Percentiles rank a stretch among this genome's conserved stretches.
Evolutionary conservation across 1,140 invertebrate genomes (phyloP).

Genomic region (Chironomus striatipennis): DNA sequence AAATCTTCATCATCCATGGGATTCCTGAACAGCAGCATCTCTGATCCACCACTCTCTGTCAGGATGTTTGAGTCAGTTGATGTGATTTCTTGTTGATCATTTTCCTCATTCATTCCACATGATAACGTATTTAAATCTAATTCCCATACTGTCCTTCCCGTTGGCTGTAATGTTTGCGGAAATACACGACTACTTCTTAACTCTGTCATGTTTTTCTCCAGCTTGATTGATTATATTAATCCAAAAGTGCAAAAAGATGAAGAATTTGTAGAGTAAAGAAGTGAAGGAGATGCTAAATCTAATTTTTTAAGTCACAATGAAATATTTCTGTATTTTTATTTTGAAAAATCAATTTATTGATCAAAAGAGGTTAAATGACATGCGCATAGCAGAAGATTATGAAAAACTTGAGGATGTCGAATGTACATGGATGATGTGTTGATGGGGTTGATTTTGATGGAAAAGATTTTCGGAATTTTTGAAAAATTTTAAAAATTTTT

Average conservation of each 20-base stretch:
- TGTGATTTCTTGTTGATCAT: not conserved
- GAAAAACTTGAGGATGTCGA: no score
- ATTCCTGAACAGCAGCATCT: not conserved
- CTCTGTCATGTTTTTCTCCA: constrained; percentile 1
- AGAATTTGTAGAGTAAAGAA: not conserved
- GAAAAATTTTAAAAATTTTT: no score
- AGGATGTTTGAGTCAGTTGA: constrained; percentile 8
- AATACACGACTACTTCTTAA: not conserved
- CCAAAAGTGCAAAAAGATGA: not conserved
- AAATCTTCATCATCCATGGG: constrained; percentile 1
- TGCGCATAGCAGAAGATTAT: not conserved
- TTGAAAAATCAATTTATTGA: constrained; percentile 3
- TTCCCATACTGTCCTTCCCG: not conserved
- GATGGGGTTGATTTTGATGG: no score
- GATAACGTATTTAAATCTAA: constrained; percentile 16
- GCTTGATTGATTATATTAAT: not conserved
- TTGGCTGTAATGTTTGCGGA: constrained; percentile 12
- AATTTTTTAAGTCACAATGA: not conserved
- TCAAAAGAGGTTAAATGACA: not conserved
- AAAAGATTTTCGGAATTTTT: no score
- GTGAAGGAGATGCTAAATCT: not conserved
- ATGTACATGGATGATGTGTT: no score
- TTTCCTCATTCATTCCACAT: constrained; percentile 17
- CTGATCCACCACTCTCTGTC: not conserved
- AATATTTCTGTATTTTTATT: not conserved